These are phyloP conservation scores for Neodon shergylaensis DNA, from an alignment of 2,113 vertebrate genomes.

Conservation along the genomic window DNA sequence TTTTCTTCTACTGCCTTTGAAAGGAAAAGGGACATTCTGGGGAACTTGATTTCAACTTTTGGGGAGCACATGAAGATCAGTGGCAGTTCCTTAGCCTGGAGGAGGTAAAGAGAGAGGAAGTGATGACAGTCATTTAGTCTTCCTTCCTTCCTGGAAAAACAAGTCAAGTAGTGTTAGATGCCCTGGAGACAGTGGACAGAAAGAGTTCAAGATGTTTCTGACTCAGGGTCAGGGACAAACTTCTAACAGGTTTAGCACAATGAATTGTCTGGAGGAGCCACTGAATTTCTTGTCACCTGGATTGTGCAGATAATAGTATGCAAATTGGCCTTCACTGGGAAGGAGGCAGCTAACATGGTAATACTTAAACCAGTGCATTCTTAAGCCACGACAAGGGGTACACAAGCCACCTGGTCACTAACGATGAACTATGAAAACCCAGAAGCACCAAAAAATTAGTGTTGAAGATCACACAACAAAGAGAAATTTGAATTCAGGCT, in stretches of 20 bases:
- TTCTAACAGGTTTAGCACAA: background rate
- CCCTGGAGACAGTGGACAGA: background rate
- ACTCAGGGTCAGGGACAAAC: background rate
- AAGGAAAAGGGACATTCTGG: slow-evolving; percentile 1
- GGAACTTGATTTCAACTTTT: background rate
- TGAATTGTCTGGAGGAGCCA: background rate
- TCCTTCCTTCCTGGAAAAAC: background rate
- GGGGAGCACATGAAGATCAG: background rate
- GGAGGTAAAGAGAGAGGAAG: background rate
- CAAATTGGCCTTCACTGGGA: background rate
- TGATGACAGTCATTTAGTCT: background rate
- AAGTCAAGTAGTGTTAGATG: background rate
- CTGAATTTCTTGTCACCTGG: background rate
- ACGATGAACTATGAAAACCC: background rate
- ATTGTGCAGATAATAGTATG: background rate
- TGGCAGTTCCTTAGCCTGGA: background rate
- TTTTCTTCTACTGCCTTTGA: slow-evolving; percentile 28
- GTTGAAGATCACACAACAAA: slow-evolving; percentile 35
- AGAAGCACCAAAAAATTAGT: background rate
- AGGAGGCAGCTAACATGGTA: background rate
- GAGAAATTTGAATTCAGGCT: background rate
- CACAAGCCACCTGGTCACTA: background rate
- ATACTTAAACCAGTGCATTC: background rate
- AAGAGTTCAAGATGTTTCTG: background rate
- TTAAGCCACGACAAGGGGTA: background rate